phyloP scores from a whole-genome alignment of 2,113 vertebrate genomes.

The Tetrao urogallus region DNA sequence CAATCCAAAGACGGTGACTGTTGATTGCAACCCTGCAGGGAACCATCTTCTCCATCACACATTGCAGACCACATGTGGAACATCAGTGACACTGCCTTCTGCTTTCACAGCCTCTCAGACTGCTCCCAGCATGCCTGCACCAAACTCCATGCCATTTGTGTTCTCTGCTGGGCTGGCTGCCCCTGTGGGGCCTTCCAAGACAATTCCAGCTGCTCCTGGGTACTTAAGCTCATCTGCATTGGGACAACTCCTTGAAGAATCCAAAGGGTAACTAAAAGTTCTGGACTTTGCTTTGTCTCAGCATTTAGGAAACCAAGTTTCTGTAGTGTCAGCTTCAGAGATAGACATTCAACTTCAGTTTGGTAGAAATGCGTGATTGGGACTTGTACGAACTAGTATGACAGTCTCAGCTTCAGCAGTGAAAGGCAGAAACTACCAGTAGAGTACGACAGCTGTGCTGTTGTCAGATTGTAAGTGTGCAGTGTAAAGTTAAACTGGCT shows the following conservation, averaged over 20 bases:
- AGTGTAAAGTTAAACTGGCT: not conserved
- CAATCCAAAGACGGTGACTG: slow-evolving; percentile 59
- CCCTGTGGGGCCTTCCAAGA: slow-evolving; percentile 34
- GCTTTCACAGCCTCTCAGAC: slow-evolving; percentile 62
- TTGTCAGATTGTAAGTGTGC: not conserved
- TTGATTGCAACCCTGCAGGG: slow-evolving; percentile 50
- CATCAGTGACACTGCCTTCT: slow-evolving; percentile 35
- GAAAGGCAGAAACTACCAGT: not conserved
- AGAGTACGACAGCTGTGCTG: not conserved
- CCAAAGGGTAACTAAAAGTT: slow-evolving; percentile 76
- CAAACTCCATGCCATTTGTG: slow-evolving; percentile 46
- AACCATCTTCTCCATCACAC: slow-evolving; percentile 55
- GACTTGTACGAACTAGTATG: not conserved
- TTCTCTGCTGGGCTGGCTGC: slow-evolving; percentile 62
- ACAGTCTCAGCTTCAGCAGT: not conserved
- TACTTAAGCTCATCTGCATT: slow-evolving; percentile 48
- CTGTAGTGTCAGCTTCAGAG: not conserved
- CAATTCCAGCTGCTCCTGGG: slow-evolving; percentile 43
- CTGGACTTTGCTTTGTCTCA: not conserved
- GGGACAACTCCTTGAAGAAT: slow-evolving; percentile 78
- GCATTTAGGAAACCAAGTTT: not conserved
- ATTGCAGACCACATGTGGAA: slow-evolving; percentile 34
- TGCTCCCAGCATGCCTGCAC: slow-evolving; percentile 48
- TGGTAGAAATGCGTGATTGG: not conserved
- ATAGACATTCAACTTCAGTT: not conserved